Conservation (phyloP, 2,113 vertebrate species). For the Pristiophorus japonicus region DNA sequence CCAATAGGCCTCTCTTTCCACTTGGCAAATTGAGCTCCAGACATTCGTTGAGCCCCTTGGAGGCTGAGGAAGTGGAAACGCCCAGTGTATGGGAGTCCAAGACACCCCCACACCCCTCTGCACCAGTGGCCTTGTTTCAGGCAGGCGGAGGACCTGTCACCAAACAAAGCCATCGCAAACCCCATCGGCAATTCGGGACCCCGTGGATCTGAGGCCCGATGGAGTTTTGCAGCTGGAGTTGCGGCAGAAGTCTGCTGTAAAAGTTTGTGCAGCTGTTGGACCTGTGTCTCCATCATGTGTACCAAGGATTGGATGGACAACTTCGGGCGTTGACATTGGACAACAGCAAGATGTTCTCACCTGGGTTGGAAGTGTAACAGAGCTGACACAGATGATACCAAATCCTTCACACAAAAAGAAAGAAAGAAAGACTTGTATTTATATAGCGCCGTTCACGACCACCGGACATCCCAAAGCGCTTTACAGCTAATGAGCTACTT, state of each 20-base stretch:
- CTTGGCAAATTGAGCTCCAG: not conserved
- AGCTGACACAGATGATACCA: not conserved
- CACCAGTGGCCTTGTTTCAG: not conserved
- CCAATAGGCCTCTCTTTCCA: not conserved
- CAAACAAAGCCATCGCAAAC: not conserved
- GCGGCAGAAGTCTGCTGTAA: not conserved
- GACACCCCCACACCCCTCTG: not conserved
- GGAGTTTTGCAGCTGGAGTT: not conserved
- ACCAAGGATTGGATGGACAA: not conserved
- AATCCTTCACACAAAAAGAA: no score
- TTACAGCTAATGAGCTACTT: no score
- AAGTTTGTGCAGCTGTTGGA: not conserved
- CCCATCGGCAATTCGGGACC: not conserved
- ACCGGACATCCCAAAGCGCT: no score
- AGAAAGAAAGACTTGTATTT: no score
- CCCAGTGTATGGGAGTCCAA: not conserved
- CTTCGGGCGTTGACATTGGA: not conserved
- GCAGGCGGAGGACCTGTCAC: not conserved
- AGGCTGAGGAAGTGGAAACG: not conserved
- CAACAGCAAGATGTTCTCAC: not conserved
- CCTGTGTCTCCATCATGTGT: not conserved
- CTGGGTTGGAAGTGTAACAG: not conserved
- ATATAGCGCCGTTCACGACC: no score
- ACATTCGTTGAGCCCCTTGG: not conserved
- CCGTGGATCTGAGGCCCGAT: not conserved